Evolutionary conservation across 2,113 vertebrate species (phyloP), one percentile per base, ranked within the genome.

Genomic region (Ovis aries): DNA sequence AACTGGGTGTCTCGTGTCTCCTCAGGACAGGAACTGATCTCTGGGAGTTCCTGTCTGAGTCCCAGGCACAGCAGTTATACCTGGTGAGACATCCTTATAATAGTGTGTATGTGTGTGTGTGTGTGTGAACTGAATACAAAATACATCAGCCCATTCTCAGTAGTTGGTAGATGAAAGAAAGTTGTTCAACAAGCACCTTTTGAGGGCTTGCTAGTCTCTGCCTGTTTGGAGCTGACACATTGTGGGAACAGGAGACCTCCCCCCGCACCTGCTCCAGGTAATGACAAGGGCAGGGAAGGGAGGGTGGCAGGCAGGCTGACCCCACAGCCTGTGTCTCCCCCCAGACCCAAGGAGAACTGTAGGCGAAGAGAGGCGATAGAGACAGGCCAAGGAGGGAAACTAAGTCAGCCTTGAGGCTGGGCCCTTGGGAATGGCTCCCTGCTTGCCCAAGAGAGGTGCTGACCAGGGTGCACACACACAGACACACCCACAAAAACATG

Each of bases 331-430:
- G 40, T 23, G 21, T 48, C 74, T 40, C 85, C 40, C 6, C 40
- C n/a, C 16, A 67, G 53, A 29, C 21, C 10, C 87, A 53, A 40
- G 3, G 11, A 85, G 43, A 52, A 89, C 23, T 13, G 43, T 4
- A 43, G 21, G 3, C 4, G 48, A 9, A 57, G 85, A 78, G 29
- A 50, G 31, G 45, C 0, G 6, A 88, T 0, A 90, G 81, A 45
- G 33, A 92, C 6, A 48, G 60, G 60, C n/a, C 64, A 52, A 48
- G 27, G n/a, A 93, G 40, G 81, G 85, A 97, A 92, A 97, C 36
- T 13, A 50, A 97, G 40, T 85, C 92, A 93, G 55, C 45, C 36
- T 17, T 29, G 45, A 93, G 59, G 33, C 50, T 71, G 60, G n/a
- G 36, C 23, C 50, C 60, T 77, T 62, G 57, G 29, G n/a, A 89